These are phyloP conservation scores for Syrphus vitripennis DNA, from an alignment of 2,888 invertebrate species.

Conservation along the genomic window DNA sequence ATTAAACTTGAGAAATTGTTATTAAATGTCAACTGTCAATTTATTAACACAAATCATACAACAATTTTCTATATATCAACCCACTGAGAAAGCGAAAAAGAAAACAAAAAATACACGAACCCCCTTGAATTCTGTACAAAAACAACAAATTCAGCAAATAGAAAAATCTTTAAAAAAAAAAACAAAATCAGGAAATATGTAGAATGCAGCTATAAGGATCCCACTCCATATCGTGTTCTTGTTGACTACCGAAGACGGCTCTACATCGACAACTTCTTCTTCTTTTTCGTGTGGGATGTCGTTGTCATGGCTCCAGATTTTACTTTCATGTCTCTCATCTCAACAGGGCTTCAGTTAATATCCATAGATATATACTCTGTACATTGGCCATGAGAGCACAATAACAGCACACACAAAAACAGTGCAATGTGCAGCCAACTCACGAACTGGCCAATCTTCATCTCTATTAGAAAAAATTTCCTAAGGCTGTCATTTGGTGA, in stretches of 20 bases:
- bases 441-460: slow-evolving; percentile 63
- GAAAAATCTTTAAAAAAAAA: slow-evolving; percentile 27
- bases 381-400: neutral
- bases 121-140: slow-evolving; percentile 11
- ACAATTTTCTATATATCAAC: slow-evolving; percentile 29
- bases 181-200: slow-evolving; percentile 60
- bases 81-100: neutral
- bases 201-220: slow-evolving; percentile 18
- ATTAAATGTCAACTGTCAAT: slow-evolving; percentile 61
- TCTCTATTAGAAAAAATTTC: slow-evolving; percentile 61
- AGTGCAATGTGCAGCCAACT: slow-evolving; percentile 33
- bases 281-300: slow-evolving; percentile 54
- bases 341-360: neutral
- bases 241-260: slow-evolving; percentile 18
- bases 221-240: slow-evolving; percentile 37
- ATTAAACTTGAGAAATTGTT: slow-evolving; percentile 57
- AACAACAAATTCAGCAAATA: slow-evolving; percentile 11
- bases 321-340: slow-evolving; percentile 46
- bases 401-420: neutral
- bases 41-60: slow-evolving; percentile 52
- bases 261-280: slow-evolving; percentile 3
- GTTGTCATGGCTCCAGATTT: slow-evolving; percentile 60
- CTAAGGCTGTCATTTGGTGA: slow-evolving; percentile 64
- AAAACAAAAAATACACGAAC: neutral
- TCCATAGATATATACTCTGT: neutral